phyloP scores from a whole-genome alignment of 2,888 invertebrate genomes.

The Chrysomela aeneicollis region DNA sequence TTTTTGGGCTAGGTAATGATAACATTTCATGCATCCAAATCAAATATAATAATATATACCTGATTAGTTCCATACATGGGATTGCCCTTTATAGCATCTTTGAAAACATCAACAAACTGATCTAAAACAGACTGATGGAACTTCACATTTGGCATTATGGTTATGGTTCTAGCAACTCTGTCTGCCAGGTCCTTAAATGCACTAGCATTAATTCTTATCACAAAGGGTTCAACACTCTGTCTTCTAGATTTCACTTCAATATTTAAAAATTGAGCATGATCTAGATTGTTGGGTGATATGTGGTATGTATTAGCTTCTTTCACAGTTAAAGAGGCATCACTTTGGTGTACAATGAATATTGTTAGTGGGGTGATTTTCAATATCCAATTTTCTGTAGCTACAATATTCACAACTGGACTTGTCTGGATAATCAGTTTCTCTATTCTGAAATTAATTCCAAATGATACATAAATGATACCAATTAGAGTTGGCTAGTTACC shows the following conservation, averaged over 20 bases:
- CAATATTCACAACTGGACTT: conserved; percentile 73
- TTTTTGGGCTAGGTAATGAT: too few relatives aligned
- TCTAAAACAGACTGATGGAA: conserved; percentile 83
- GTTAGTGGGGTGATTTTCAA: conserved; percentile 81
- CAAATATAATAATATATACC: too few relatives aligned
- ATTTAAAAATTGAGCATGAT: conserved; percentile 82
- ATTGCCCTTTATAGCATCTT: conserved; percentile 76
- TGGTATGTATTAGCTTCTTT: conserved; percentile 77
- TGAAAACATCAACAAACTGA: conserved; percentile 85
- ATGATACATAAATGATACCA: not conserved
- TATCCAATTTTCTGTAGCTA: conserved; percentile 88
- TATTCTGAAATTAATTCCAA: conserved; percentile 64
- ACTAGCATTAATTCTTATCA: conserved; percentile 77
- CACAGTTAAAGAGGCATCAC: conserved; percentile 78
- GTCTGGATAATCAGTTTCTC: conserved; percentile 76
- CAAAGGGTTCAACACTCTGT: conserved; percentile 68
- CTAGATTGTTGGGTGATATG: conserved; percentile 72
- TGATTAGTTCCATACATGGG: conserved; percentile 63
- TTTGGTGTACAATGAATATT: conserved; percentile 79
- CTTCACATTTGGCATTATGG: conserved; percentile 73
- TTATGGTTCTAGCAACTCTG: conserved; percentile 72
- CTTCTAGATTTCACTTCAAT: conserved; percentile 76
- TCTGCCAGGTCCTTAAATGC: conserved; percentile 82
- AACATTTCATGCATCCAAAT: too few relatives aligned
- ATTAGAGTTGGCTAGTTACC: conserved; percentile 62